A percentile compares a stretch with the other conserved stretches of the same genome.
These are phyloP conservation scores for Zaprionus lineosus DNA, from an alignment of 2,888 invertebrate species.

Conservation along the genomic window DNA sequence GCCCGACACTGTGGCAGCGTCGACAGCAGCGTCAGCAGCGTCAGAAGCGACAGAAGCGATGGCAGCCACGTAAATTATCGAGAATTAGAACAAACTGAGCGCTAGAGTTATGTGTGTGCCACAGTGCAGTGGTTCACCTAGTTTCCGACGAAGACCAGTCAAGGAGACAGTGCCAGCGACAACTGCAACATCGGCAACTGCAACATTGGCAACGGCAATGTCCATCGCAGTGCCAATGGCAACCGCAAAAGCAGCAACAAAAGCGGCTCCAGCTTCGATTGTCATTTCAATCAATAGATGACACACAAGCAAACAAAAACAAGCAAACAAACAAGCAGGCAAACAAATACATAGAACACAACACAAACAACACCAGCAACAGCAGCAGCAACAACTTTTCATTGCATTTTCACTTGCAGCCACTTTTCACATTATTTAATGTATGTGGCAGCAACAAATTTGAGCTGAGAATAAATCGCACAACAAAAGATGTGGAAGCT, in stretches of 20 bases:
- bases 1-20: too few species aligned
- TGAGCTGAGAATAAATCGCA: slow-evolving; percentile 32
- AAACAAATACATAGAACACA: slow-evolving; percentile 39
- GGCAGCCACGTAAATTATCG: slow-evolving; percentile 62
- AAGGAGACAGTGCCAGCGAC: slow-evolving; percentile 30
- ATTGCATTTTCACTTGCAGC: slow-evolving; percentile 72
- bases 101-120: slow-evolving; percentile 22
- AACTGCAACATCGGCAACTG: slow-evolving; percentile 28
- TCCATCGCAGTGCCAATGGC: slow-evolving; percentile 17
- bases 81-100: slow-evolving; percentile 66
- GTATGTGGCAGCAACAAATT: slow-evolving; percentile 48
- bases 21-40: too few species aligned
- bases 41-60: too few species aligned
- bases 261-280: slow-evolving; percentile 43
- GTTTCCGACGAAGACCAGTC: slow-evolving; percentile 48
- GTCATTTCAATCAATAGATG: slow-evolving; percentile 71
- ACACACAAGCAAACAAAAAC: slow-evolving; percentile 4
- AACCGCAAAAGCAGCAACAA: slow-evolving; percentile 30
- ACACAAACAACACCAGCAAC: slow-evolving; percentile 8
- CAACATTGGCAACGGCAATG: too few species aligned
- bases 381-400: slow-evolving; percentile 48
- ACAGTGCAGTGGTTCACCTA: slow-evolving; percentile 69
- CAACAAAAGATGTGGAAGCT: slow-evolving; percentile 34
- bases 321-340: slow-evolving; percentile 45
- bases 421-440: slow-evolving; percentile 75